A percentile compares a stretch with the other conserved stretches of the same genome.
Conservation (phyloP, 2,797 vertebrate genomes). For the Ctenochaetus hawaiiensis region DNA sequence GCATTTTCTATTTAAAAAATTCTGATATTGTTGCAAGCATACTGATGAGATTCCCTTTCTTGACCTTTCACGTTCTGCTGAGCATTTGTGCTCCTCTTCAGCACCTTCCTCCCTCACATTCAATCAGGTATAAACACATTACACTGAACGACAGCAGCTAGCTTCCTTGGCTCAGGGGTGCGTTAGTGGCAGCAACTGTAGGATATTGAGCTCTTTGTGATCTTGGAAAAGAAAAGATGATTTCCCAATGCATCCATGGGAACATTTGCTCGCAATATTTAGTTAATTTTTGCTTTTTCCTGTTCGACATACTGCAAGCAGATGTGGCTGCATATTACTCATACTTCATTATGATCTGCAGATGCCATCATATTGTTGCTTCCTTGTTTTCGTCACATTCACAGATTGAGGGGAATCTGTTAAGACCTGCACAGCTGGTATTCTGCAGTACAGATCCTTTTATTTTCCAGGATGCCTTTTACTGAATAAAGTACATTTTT, state of each 20-base stretch:
- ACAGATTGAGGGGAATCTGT: slow-evolving; percentile 69
- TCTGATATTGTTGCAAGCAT: slow-evolving; percentile 33
- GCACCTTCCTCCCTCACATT: slow-evolving; percentile 28
- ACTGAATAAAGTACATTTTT: not conserved
- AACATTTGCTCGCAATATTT: slow-evolving; percentile 27
- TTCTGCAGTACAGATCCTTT: not conserved
- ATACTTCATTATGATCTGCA: slow-evolving; percentile 61
- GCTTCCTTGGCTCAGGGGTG: slow-evolving; percentile 13
- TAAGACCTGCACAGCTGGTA: slow-evolving; percentile 62
- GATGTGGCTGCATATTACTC: slow-evolving; percentile 65
- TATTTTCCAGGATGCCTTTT: not conserved
- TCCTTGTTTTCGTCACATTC: slow-evolving; percentile 51
- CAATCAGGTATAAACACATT: slow-evolving; percentile 1
- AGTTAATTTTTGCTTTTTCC: not conserved
- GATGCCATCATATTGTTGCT: slow-evolving; percentile 54
- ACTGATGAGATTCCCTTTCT: slow-evolving; percentile 40
- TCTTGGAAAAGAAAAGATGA: not conserved
- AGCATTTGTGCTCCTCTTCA: slow-evolving; percentile 24
- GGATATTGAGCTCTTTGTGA: not conserved
- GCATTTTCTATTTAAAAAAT: slow-evolving; percentile 26
- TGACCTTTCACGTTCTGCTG: slow-evolving; percentile 60
- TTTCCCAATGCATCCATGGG: slow-evolving; percentile 3
- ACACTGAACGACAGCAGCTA: not conserved
- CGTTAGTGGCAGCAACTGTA: slow-evolving; percentile 27
- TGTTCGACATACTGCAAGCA: slow-evolving; percentile 46